Percentiles rank a stretch among this genome's conserved stretches.
Evolutionary conservation across 2,113 vertebrate species (phyloP).

Genomic region (Ursus arctos): DNA sequence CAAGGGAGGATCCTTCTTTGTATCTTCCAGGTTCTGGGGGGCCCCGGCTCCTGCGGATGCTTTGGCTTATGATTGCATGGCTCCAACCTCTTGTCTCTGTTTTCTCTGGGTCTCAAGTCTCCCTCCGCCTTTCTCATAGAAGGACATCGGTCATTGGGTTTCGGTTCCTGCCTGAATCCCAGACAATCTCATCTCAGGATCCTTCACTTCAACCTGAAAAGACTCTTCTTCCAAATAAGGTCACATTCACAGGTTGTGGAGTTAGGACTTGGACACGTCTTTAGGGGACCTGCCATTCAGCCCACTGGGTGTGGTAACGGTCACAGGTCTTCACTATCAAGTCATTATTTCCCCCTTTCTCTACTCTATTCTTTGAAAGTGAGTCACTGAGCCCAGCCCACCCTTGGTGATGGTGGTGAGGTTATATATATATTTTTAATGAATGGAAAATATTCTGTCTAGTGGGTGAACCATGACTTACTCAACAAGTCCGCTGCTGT

Average conservation of each 20-base stretch:
- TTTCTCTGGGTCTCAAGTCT: not conserved
- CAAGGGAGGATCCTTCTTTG: not conserved
- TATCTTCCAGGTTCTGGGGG: not conserved
- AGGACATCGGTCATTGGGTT: not conserved
- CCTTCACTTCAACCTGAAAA: not conserved
- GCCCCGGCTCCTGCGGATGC: not conserved
- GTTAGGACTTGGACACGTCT: not conserved
- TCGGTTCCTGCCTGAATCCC: not conserved
- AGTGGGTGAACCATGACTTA: not conserved
- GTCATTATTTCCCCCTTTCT: not conserved
- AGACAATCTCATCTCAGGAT: not conserved
- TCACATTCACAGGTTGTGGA: not conserved
- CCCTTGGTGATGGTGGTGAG: not conserved
- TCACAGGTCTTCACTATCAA: not conserved
- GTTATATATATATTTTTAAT: not conserved
- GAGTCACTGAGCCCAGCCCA: not conserved
- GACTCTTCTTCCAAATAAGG: not conserved
- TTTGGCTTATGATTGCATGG: not conserved
- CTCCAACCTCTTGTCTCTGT: not conserved
- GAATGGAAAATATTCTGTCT: constrained; percentile 13
- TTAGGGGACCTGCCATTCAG: not conserved
- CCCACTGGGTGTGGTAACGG: not conserved
- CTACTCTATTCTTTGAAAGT: not conserved
- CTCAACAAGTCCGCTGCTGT: not conserved
- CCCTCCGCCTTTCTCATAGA: not conserved